A percentile compares a stretch with the other conserved stretches of the same genome.
Conservation (phyloP, 2,113 vertebrate species). For the Vulpes lagopus region DNA sequence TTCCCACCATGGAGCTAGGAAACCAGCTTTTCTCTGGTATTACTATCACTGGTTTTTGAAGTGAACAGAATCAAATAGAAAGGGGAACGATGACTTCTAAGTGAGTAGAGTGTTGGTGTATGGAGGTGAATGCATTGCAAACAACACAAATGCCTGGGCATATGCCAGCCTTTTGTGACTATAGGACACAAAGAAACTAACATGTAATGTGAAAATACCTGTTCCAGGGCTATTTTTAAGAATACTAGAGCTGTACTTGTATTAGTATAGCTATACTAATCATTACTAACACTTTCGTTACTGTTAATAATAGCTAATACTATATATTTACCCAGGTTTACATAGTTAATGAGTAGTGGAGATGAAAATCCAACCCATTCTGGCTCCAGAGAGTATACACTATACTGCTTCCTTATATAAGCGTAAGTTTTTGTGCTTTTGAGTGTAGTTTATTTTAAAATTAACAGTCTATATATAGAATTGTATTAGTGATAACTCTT, state of each 20-base stretch:
- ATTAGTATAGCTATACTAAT: not conserved
- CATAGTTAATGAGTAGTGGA: not conserved
- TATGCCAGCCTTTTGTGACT: not conserved
- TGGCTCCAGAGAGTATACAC: not conserved
- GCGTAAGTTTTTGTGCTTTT: not conserved
- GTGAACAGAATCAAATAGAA: not conserved
- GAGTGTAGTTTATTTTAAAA: constrained; percentile 30
- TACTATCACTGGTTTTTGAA: not conserved
- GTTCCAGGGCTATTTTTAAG: constrained; percentile 19
- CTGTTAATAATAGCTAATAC: not conserved
- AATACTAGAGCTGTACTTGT: not conserved
- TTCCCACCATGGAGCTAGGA: not conserved
- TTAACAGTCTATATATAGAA: not conserved
- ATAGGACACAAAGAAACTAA: not conserved
- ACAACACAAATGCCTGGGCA: not conserved
- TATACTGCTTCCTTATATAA: not conserved
- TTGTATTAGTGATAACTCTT: not conserved
- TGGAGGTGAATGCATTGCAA: not conserved
- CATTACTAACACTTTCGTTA: not conserved
- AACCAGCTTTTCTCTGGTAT: not conserved
- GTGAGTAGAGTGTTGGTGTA: not conserved
- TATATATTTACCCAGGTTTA: not conserved
- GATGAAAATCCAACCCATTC: not conserved
- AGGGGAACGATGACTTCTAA: not conserved
- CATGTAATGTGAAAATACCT: not conserved